Evolutionary conservation across 2,797 vertebrate genomes (phyloP).

Genomic region (Coregonus ussuriensis): DNA sequence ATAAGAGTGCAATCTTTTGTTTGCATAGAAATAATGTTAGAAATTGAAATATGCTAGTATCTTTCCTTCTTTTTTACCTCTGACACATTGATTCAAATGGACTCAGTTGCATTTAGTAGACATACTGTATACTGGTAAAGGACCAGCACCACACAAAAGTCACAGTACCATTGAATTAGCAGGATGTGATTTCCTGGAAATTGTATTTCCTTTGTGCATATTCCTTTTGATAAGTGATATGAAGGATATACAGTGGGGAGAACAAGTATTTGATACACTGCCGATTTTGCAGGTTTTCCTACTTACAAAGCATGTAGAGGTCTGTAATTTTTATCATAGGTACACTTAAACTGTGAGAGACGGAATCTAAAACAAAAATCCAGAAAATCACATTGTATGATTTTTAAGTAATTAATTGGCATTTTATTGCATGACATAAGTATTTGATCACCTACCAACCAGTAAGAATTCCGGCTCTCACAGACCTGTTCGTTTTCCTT

Average conservation of each 20-base stretch:
- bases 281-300: too few species aligned
- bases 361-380: too few species aligned
- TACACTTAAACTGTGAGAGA: too few species aligned
- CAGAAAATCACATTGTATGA: too few species aligned
- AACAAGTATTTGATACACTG: not conserved
- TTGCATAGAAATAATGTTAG: not conserved
- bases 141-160: not conserved
- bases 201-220: not conserved
- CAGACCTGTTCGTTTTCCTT: too few species aligned
- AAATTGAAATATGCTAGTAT: not conserved
- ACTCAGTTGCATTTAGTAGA: not conserved
- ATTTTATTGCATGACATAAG: too few species aligned
- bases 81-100: not conserved
- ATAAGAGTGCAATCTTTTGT: not conserved
- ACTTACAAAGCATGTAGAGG: too few species aligned
- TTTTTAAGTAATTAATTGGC: too few species aligned
- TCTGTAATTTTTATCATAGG: too few species aligned
- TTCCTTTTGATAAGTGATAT: slow-evolving; percentile 3
- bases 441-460: too few species aligned
- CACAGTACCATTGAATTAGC: not conserved
- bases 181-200: not conserved
- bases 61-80: not conserved
- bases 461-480: too few species aligned
- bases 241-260: not conserved
- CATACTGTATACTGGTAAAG: not conserved